A percentile compares a stretch with the other conserved stretches of the same genome.
These are phyloP conservation scores for Podiceps cristatus DNA, from an alignment of 2,113 vertebrate species.

Conservation along the genomic window DNA sequence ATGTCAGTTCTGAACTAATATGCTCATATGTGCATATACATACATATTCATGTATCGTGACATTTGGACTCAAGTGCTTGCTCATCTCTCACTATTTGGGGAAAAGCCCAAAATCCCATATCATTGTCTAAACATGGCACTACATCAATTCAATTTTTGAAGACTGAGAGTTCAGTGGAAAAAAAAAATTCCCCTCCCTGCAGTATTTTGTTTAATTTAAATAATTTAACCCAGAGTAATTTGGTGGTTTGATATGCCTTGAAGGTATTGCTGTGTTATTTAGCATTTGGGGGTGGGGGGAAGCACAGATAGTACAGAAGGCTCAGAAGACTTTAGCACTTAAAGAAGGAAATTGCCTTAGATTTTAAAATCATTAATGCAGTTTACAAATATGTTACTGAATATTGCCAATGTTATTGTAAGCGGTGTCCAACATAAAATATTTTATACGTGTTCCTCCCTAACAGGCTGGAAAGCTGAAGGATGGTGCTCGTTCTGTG, in stretches of 20 bases:
- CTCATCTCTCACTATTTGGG: slow-evolving; percentile 34
- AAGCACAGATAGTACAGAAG: background rate
- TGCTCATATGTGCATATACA: background rate
- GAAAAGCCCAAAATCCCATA: background rate
- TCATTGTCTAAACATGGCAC: background rate
- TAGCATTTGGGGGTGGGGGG: background rate
- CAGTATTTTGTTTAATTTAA: background rate
- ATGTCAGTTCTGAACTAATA: background rate
- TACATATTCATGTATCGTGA: background rate
- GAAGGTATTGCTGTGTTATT: background rate
- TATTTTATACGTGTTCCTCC: slow-evolving; percentile 61
- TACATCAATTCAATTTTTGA: background rate
- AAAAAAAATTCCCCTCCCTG: background rate
- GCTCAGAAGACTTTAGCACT: background rate
- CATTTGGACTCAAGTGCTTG: background rate
- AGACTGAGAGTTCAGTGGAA: background rate
- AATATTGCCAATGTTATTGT: slow-evolving; percentile 55
- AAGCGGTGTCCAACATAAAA: slow-evolving; percentile 63
- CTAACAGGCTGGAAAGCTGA: slow-evolving; percentile 93
- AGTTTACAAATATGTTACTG: background rate
- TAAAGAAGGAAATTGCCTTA: background rate
- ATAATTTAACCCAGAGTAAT: background rate
- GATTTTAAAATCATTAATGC: background rate
- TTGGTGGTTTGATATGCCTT: background rate
- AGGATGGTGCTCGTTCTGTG: slow-evolving; percentile 97